Percentiles rank a stretch among this genome's conserved stretches.
phyloP scores from a whole-genome alignment of 2,888 invertebrate genomes.

The Eueremaeus valkanovi region DNA sequence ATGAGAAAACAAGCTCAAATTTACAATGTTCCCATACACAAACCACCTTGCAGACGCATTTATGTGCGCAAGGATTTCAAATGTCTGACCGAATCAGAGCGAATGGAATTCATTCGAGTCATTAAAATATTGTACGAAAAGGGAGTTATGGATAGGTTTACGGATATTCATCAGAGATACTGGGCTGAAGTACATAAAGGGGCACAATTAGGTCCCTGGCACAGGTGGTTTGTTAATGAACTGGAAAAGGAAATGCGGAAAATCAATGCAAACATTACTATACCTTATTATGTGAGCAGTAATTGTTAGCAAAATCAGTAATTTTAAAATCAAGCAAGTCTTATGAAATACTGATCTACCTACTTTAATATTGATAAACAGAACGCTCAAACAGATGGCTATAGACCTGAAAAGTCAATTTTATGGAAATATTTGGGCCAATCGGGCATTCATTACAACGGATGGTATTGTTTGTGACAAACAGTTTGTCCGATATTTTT shows the following conservation, averaged over 20 bases:
- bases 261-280: background rate
- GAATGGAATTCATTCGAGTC: background rate
- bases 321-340: background rate
- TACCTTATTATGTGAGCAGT: background rate
- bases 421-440: background rate
- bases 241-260: background rate
- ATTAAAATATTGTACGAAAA: background rate
- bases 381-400: background rate
- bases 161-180: background rate
- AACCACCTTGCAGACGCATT: no score
- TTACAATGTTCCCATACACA: no score
- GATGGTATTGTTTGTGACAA: background rate
- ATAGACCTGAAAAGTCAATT: background rate
- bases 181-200: background rate
- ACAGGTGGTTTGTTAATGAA: background rate
- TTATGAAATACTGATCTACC: background rate
- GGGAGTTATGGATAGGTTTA: background rate
- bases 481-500: no score
- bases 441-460: background rate
- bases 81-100: background rate
- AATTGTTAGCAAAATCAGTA: no score
- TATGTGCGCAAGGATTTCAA: background rate
- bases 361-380: background rate
- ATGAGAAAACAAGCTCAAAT: no score
- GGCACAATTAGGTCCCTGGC: background rate